Evolutionary conservation across 2,888 invertebrate genomes (phyloP).

Genomic region (Pherbina coryleti): DNA sequence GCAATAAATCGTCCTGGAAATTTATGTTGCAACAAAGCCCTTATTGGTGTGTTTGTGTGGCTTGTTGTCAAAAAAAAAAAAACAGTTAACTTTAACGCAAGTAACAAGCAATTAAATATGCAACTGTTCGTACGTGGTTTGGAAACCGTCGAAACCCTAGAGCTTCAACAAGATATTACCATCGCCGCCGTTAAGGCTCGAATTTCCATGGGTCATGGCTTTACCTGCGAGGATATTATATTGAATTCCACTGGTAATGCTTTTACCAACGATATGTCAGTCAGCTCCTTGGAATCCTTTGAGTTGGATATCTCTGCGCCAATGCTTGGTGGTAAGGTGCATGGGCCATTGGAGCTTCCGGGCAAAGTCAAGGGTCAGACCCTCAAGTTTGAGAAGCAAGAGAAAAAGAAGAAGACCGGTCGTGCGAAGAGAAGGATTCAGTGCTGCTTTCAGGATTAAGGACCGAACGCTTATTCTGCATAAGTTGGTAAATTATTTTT

Average conservation of each 20-base stretch:
- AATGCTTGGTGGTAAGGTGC: constrained; percentile 97
- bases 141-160: constrained; percentile 65
- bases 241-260: constrained; percentile 81
- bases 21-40: too few relatives aligned
- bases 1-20: too few relatives aligned
- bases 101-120: constrained; percentile 62
- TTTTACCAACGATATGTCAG: constrained; percentile 75
- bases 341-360: constrained; percentile 99
- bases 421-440: constrained; percentile 98
- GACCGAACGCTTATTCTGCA: constrained; percentile 93
- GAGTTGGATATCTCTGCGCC: constrained; percentile 86
- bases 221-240: constrained; percentile 73
- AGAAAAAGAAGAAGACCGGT: constrained; percentile 99
- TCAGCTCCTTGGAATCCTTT: constrained; percentile 75
- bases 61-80: too few relatives aligned
- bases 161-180: constrained; percentile 66
- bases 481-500: constrained; percentile 56
- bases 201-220: constrained; percentile 63
- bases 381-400: constrained; percentile 98
- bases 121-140: constrained; percentile 69
- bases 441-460: constrained; percentile 97
- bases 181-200: constrained; percentile 67
- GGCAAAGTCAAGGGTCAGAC: constrained; percentile 99
- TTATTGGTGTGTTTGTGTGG: too few relatives aligned
- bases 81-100: too few relatives aligned